Conservation (phyloP, 2,888 invertebrate species). For the Apocheima hispidaria region DNA sequence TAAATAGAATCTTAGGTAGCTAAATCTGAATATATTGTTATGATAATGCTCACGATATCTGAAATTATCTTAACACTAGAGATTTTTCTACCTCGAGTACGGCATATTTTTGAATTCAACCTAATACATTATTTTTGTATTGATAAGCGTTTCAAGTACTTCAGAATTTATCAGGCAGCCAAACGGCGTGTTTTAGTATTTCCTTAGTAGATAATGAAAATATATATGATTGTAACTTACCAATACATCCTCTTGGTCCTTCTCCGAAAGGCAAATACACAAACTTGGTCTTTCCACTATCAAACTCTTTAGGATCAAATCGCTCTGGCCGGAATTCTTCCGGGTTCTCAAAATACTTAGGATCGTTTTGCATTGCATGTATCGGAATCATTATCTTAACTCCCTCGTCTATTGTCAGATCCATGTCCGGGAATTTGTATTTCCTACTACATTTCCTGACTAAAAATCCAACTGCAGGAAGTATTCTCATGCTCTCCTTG, state of each 20-base stretch:
- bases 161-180: neutral
- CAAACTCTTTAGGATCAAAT: constrained; percentile 48
- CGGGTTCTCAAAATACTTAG: constrained; percentile 63
- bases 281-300: constrained; percentile 49
- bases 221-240: constrained; percentile 46
- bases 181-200: neutral
- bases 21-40: too few species aligned
- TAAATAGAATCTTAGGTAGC: too few species aligned
- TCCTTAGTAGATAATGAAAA: neutral
- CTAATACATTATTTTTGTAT: too few species aligned
- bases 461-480: constrained; percentile 60
- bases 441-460: constrained; percentile 56
- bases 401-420: constrained; percentile 60
- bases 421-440: constrained; percentile 54
- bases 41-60: too few species aligned
- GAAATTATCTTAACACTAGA: too few species aligned
- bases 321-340: constrained; percentile 59
- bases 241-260: constrained; percentile 65
- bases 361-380: constrained; percentile 65
- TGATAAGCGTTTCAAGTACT: too few species aligned
- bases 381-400: constrained; percentile 63
- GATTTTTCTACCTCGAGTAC: too few species aligned
- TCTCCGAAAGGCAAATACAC: constrained; percentile 66
- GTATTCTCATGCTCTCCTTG: constrained; percentile 63
- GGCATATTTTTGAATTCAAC: too few species aligned